A percentile compares a stretch with the other conserved stretches of the same genome.
Conservation (phyloP, 1,140 invertebrate species). For the Drosophila hydei region DNA sequence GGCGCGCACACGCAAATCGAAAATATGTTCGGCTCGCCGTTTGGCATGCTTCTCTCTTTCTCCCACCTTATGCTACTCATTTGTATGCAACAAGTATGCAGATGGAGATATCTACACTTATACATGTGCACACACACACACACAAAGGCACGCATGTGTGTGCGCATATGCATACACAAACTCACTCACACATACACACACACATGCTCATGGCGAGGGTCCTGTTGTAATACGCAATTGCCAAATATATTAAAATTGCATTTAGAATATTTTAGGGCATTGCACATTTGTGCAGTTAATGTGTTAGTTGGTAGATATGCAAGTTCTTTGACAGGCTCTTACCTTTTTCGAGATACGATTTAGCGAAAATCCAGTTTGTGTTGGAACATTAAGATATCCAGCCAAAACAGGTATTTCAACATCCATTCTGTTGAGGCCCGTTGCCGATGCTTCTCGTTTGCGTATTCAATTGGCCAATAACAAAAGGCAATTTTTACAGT, state of each 20-base stretch:
- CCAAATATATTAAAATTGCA: conserved; percentile 6
- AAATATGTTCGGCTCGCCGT: conserved; percentile 45
- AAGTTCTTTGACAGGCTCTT: conserved; percentile 37
- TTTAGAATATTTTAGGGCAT: conserved; percentile 8
- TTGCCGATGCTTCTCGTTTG: conserved; percentile 45
- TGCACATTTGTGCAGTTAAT: conserved; percentile 23
- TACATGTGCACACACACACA: conserved; percentile 6
- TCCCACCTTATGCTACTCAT: conserved; percentile 56
- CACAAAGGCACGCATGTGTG: conserved; percentile 2
- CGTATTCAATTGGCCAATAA: conserved; percentile 38
- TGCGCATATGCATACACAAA: conserved; percentile 5
- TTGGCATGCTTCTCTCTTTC: conserved; percentile 43
- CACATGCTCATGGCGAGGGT: conserved; percentile 35
- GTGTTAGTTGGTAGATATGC: conserved; percentile 23
- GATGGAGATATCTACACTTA: conserved; percentile 47
- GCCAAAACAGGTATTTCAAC: conserved; percentile 83
- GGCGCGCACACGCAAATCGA: conserved; percentile 59
- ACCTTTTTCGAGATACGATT: conserved; percentile 84
- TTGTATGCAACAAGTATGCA: conserved; percentile 76
- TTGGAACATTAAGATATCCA: conserved; percentile 83
- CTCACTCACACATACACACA: conserved; percentile 15
- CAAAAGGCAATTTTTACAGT: conserved; percentile 28
- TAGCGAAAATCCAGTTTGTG: conserved; percentile 83
- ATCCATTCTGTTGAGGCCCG: conserved; percentile 73
- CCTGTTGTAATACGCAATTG: conserved; percentile 65